Evolutionary conservation across 2,113 vertebrate genomes (phyloP).

Genomic region (Nicator chloris): DNA sequence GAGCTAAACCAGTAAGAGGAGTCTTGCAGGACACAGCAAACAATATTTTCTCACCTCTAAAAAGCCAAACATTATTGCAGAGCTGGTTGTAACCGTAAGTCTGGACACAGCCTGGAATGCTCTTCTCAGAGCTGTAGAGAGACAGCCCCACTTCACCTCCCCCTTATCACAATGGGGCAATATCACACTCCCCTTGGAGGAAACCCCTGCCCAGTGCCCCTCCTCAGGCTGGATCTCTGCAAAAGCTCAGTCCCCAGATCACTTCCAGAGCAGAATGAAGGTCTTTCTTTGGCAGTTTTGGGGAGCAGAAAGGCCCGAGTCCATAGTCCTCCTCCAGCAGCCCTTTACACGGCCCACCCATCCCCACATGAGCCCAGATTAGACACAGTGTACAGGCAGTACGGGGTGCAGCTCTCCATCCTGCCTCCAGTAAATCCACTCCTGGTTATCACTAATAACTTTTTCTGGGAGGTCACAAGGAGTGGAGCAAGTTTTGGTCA

Average conservation of each 20-base stretch:
- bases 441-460: neutral
- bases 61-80: neutral
- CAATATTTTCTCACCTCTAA: neutral
- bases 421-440: neutral
- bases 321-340: neutral
- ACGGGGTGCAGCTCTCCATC: neutral
- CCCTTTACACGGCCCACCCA: fast-evolving
- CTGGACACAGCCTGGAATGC: neutral
- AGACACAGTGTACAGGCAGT: neutral
- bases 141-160: neutral
- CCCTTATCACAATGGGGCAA: neutral
- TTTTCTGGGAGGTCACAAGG: neutral
- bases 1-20: neutral
- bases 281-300: neutral
- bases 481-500: neutral
- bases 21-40: neutral
- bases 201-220: neutral
- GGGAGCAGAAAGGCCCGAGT: neutral
- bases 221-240: neutral
- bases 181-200: neutral
- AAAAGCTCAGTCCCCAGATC: neutral
- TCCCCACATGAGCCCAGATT: fast-evolving
- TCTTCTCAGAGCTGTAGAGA: neutral
- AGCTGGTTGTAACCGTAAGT: neutral
- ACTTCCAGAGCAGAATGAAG: neutral